Evolutionary conservation across 2,888 invertebrate genomes (phyloP), one percentile per base, ranked within the genome.

Genomic region (Ophion obscuratus): DNA sequence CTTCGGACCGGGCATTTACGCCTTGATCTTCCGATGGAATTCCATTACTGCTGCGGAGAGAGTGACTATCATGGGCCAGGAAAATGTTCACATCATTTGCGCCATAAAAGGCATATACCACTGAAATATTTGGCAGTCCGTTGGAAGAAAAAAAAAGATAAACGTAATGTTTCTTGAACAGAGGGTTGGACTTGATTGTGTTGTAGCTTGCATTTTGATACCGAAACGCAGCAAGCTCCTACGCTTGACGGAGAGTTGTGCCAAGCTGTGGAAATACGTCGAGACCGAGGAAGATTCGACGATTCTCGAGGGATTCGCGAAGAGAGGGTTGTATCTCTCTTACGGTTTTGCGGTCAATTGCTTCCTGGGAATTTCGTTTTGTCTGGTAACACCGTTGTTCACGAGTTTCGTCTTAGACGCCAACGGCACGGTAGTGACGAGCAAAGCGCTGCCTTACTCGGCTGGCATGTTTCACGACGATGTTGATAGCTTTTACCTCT

Each of bases 211-310:
- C 7, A 47, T 76, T 66, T 75, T 81, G 84, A 31, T 84, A 77
- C 76, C 76, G 5, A 84, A 81, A 81, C 84, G 84, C 66, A 20
- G 70, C 36, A 71, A 81, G 14, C 66, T 84, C 31, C 9, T 36
- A 24, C 70, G 71, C 7, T 82, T 90, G 57, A 57, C 90, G 20
- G 47, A 27, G 9, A 11, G 47, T 31, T 88, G 88, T 76, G 88
- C 88, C 47, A 40, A 81, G 2, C 85, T 90, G 17, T 90, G 90
- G 90, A 24, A 75, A 4, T 27, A n/a, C 4, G 76, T 89, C 17
- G 81, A 79, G 27, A n/a, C 36, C 1, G 44, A 31, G 0, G 88
- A 89, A 40, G 88, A 81, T 61, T 14, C 14, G 44, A 24, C 20
- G 77, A 87, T 24, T 53, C 66, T 76, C 9, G 59, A 73, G n/a